Conservation (phyloP, 1,140 invertebrate species). For the Drosophila pectinifera region DNA sequence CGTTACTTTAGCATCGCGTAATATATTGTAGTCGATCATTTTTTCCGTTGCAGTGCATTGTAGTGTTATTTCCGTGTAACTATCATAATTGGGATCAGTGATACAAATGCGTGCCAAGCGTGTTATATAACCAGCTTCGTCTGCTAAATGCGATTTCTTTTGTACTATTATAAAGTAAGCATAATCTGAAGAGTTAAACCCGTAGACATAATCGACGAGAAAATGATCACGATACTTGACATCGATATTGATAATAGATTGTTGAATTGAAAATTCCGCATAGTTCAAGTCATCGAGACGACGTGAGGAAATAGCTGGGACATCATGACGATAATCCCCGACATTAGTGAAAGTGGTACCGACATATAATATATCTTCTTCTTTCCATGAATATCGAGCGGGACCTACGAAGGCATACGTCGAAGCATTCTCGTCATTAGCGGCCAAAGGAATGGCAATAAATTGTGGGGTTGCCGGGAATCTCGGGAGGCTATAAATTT, state of each 20-base stretch:
- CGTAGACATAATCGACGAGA: constrained; percentile 97
- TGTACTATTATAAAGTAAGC: constrained; percentile 98
- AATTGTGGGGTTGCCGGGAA: constrained; percentile 91
- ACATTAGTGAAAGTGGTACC: constrained; percentile 97
- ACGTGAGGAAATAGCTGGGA: constrained; percentile 95
- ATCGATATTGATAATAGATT: constrained; percentile 95
- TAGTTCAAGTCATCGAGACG: constrained; percentile 91
- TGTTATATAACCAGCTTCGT: constrained; percentile 95
- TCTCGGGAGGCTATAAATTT: constrained; percentile 93
- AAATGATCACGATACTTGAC: constrained; percentile 98
- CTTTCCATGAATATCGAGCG: constrained; percentile 91
- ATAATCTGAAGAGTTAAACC: constrained; percentile 97
- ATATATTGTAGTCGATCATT: constrained; percentile 91
- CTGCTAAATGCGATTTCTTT: constrained; percentile 94
- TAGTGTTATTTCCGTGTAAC: constrained; percentile 97
- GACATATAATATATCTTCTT: constrained; percentile 95
- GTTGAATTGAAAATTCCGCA: constrained; percentile 94
- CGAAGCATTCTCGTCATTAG: constrained; percentile 95
- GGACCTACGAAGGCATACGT: constrained; percentile 98
- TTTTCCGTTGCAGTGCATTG: constrained; percentile 89
- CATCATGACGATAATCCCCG: constrained; percentile 96
- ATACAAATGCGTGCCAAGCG: constrained; percentile 96
- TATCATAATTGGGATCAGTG: constrained; percentile 96
- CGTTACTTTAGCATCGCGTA: constrained; percentile 95
- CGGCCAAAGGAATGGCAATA: constrained; percentile 92